Percentiles rank a stretch among this genome's conserved stretches.
These are phyloP conservation scores for Sterna hirundo DNA, from an alignment of 2,113 vertebrate species.

Conservation along the genomic window DNA sequence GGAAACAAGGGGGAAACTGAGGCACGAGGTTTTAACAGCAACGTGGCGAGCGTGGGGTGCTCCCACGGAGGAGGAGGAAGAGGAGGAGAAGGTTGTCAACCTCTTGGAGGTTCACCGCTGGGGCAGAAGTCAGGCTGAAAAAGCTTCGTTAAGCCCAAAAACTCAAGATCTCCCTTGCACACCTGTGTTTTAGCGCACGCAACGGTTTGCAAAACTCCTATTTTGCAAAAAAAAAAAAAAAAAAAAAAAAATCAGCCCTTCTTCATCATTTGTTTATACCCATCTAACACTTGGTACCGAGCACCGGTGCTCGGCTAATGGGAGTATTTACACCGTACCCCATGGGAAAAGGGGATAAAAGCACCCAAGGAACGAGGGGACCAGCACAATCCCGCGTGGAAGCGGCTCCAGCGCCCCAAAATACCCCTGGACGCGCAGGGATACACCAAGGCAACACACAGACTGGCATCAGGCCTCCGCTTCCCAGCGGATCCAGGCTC, in stretches of 20 bases:
- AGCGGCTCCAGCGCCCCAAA: background rate
- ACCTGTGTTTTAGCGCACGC: accelerated
- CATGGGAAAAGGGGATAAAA: accelerated
- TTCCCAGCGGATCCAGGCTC: background rate
- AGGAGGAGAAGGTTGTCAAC: accelerated
- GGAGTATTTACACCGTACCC: accelerated
- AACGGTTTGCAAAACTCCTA: background rate
- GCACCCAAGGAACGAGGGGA: accelerated
- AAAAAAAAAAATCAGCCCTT: too few relatives aligned
- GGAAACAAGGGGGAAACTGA: background rate
- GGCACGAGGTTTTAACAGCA: accelerated
- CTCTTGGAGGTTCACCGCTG: too few relatives aligned
- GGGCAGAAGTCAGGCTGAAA: background rate
- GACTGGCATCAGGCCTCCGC: accelerated
- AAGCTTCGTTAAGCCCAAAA: background rate
- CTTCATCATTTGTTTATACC: background rate
- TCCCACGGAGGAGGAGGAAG: background rate
- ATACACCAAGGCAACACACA: accelerated
- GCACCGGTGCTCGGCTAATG: accelerated
- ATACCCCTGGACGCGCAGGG: accelerated
- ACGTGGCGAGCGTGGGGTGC: accelerated
- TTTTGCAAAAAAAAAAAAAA: background rate
- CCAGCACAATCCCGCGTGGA: accelerated
- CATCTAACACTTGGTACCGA: accelerated
- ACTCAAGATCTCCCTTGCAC: too few relatives aligned